Percentiles rank a stretch among this genome's conserved stretches.
These are phyloP conservation scores for Trachymyrmex cornetzi DNA, from an alignment of 1,140 invertebrate species.

Conservation along the genomic window DNA sequence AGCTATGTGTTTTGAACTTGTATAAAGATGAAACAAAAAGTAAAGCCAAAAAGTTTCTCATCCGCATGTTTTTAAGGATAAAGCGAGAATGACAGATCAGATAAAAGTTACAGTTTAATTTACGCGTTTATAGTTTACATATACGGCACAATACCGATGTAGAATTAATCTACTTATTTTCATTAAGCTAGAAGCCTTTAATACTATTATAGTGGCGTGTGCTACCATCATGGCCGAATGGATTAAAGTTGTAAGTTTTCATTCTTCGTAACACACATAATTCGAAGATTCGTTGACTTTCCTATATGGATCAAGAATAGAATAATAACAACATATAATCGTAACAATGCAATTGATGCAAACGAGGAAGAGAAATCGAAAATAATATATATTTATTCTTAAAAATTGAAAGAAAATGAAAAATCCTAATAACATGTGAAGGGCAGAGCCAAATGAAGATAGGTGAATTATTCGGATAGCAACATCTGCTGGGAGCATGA, in stretches of 20 bases:
- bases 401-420: constrained; percentile 17
- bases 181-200: constrained; percentile 64
- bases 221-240: constrained; percentile 20
- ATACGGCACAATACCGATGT: constrained; percentile 26
- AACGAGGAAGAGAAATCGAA: neutral
- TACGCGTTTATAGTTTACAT: constrained; percentile 29
- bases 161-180: constrained; percentile 62
- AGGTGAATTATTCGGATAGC: neutral
- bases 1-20: neutral
- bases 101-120: constrained; percentile 52
- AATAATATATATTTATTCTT: neutral
- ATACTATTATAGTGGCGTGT: constrained; percentile 45
- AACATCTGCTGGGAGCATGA: constrained; percentile 10
- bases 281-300: constrained; percentile 26
- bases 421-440: neutral
- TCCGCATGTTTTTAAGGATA: neutral
- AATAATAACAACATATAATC: neutral
- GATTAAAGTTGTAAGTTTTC: constrained; percentile 60
- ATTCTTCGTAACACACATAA: neutral
- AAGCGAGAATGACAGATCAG: constrained; percentile 27
- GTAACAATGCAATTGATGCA: neutral
- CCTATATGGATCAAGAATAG: neutral
- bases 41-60: neutral
- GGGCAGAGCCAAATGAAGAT: neutral
- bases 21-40: neutral